Conservation (phyloP, 2,113 vertebrate genomes). For the Menura novaehollandiae region DNA sequence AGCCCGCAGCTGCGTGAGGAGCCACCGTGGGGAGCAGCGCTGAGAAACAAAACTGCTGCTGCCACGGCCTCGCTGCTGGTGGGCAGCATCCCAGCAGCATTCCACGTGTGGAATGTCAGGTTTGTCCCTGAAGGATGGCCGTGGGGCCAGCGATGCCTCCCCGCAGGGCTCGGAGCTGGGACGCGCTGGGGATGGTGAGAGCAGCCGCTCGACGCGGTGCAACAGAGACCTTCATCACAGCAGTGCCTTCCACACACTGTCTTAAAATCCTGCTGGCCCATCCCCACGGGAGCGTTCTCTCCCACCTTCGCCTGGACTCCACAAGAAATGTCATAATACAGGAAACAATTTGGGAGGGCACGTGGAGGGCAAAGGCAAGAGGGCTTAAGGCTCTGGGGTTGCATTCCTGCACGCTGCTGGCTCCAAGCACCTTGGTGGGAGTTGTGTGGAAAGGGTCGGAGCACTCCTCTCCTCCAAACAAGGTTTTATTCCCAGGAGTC, state of each 20-base stretch:
- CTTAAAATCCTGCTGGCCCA: constrained; percentile 8
- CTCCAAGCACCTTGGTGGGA: fast-evolving
- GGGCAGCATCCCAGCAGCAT: background rate
- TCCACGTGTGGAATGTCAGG: background rate
- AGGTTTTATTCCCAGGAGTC: background rate
- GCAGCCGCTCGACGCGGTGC: background rate
- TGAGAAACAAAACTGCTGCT: background rate
- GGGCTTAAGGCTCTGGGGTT: background rate
- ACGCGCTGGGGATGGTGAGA: background rate
- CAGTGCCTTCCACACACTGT: constrained; percentile 62
- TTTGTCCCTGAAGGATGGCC: background rate
- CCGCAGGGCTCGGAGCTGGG: background rate
- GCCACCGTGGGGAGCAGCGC: fast-evolving
- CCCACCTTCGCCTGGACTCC: background rate
- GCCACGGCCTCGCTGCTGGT: background rate
- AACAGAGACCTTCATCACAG: constrained; percentile 45
- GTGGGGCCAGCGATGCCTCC: background rate
- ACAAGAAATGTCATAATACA: background rate
- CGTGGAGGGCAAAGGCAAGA: background rate
- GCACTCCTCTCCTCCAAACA: background rate
- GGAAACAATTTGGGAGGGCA: background rate
- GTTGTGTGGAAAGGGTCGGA: background rate
- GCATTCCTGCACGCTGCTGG: fast-evolving
- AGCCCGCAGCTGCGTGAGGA: background rate
- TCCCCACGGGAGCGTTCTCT: background rate